Evolutionary conservation across 1,140 invertebrate genomes (phyloP), one percentile per base, ranked within the genome.

Genomic region (Drosophila athabasca): DNA sequence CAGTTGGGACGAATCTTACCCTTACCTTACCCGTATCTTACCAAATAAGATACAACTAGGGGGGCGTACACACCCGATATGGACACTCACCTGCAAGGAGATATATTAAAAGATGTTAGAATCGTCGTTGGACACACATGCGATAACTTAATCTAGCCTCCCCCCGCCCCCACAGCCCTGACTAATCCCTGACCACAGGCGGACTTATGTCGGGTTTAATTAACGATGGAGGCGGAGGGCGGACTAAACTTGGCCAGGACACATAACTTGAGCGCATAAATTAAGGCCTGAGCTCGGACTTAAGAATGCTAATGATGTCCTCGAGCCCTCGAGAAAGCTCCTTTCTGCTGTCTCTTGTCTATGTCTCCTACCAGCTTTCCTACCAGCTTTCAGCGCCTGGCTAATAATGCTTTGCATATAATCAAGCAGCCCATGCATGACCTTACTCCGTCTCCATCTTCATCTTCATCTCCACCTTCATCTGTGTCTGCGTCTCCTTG

Each of bases 371-470:
- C 11, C 46, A 19, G 17, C 17, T 19, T 19, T 24, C 5, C 35
- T 35, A 1, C 9, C 9, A 39, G 46, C 39, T 22, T 43, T 62
- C 41, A 24, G 41, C 7, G 45, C 6, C 43, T 49, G 46, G 55
- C 58, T 66, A 73, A 73, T 82, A 69, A 55, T 79, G 75, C 70
- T 77, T 85, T 87, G 82, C 81, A 85, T 85, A 76, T 87, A 82
- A 87, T 87, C 82, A 81, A 62, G 68, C 17, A 61, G 77, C 59
- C 68, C 81, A 81, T 81, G 77, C 82, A 58, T 85, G 78, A 62
- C 61, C 73, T 45, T 52, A 52, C 51, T 29, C 45, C 13, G 15
- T 53, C 26, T 29, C 19, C n/a, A 13, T 15, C 48, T 41, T 19
- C 49, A 24, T 26, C 43, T 41, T 17, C 19, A 13, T 31, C 26